Base-by-base conservation (phyloP, 2,888 invertebrate species). In the Troides aeacus region DNA sequence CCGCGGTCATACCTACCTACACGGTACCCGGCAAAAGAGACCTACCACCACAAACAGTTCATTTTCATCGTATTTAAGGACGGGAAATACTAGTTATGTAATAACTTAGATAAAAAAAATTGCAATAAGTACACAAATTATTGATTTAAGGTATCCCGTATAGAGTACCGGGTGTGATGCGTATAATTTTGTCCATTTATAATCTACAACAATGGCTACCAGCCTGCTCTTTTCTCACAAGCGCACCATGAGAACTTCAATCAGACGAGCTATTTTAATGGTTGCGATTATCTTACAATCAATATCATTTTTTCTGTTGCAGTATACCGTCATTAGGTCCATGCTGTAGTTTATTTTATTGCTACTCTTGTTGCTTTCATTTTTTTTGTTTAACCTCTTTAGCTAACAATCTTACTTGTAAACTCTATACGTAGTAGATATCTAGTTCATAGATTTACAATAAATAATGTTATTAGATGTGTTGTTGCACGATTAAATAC, bases 261-360 rank as follows among this genome's bases (percentile, higher is more conserved):
- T 89, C 87, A 85, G 80, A 79, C 80, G 70, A 79, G 81, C 81
- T 82, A 88, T 88, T 84, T 87, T 88, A 87, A 89, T 87, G 85
- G 79, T 81, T 79, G 78, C 84, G 82, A 87, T 85, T 81, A 83
- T 76, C 70, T 76, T 73, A 80, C 81, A 82, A 82, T 82, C 86
- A 82, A 84, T 86, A 81, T 78, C 68, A 78, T 81, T 77, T 76
- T 80, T 80, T 78, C 78, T 81, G 78, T 77, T 81, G 81, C 72
- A 75, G 77, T 81, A 77, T 75, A 74, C 78, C 77, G 75, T 80
- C 76, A 81, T 84, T 83, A 79, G 69, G 53, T 18, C 75, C 73
- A 61, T 62, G 68, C 70, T 63, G 46, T 64, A 75, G 72, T 72
- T 74, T 74, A 75, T 75, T 74, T 71, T 71, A 76, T 76, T 76